These are phyloP conservation scores for Peromyscus aztecus DNA, from an alignment of 2,797 vertebrate genomes.

Conservation along the genomic window DNA sequence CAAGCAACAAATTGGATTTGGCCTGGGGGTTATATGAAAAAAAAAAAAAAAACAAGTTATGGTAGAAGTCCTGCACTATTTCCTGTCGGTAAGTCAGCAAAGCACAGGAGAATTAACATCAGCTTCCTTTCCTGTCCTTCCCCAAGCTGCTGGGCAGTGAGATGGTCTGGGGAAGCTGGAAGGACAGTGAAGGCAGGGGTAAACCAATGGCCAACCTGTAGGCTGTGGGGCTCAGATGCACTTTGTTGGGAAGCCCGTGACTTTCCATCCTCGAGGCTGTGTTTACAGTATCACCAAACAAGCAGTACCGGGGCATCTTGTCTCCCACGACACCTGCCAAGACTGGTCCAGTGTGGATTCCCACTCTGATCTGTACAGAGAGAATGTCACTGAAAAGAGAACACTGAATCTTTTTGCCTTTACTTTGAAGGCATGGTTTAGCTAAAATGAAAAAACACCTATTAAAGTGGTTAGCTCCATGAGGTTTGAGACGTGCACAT, in stretches of 20 bases:
- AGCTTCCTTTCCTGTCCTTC: background rate
- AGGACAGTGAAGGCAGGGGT: background rate
- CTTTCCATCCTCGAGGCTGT: conserved; percentile 90
- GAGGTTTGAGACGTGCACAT: background rate
- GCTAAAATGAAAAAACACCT: background rate
- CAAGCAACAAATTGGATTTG: background rate
- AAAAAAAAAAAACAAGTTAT: background rate
- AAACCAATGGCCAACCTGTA: conserved; percentile 83
- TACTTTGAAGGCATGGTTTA: background rate
- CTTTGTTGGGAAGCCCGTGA: conserved; percentile 89
- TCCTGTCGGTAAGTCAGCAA: background rate
- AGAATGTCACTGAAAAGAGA: conserved; percentile 19
- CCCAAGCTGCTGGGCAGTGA: no score
- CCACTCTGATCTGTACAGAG: conserved; percentile 88
- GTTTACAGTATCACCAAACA: conserved; percentile 91
- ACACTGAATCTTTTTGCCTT: background rate
- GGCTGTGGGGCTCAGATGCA: conserved; percentile 88
- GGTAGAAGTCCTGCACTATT: background rate
- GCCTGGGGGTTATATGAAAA: background rate
- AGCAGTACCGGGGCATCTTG: conserved; percentile 90
- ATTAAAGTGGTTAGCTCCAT: background rate
- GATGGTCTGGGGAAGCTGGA: background rate
- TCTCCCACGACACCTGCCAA: conserved; percentile 90
- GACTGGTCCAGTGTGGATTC: conserved; percentile 88
- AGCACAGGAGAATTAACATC: background rate